phyloP scores from a whole-genome alignment of 2,113 vertebrate genomes.

The Bucco capensis region DNA sequence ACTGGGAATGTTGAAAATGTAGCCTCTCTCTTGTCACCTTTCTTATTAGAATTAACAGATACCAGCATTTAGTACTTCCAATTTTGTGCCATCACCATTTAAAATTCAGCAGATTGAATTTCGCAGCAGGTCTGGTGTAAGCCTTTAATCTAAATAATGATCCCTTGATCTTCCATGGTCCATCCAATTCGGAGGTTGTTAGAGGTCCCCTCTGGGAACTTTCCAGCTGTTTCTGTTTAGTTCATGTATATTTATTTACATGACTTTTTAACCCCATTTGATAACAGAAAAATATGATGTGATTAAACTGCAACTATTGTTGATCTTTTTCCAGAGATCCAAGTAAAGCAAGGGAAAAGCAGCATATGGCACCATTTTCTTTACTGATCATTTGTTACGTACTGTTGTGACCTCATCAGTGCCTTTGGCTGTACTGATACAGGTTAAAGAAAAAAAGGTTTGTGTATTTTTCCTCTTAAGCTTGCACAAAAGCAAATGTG shows the following conservation, averaged over 20 bases:
- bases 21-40: neutral
- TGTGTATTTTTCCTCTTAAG: conserved; percentile 2
- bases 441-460: conserved; percentile 40
- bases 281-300: conserved; percentile 31
- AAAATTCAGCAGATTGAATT: conserved; percentile 68
- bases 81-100: conserved; percentile 41
- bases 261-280: conserved; percentile 71
- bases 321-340: conserved; percentile 59
- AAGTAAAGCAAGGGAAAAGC: conserved; percentile 28
- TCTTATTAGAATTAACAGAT: conserved; percentile 48
- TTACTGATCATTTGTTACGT: conserved; percentile 9
- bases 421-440: conserved; percentile 24
- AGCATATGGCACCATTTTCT: conserved; percentile 46
- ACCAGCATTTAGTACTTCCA: conserved; percentile 26
- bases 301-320: conserved; percentile 47
- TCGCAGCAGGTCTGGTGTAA: conserved; percentile 69
- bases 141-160: conserved; percentile 77
- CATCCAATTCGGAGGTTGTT: conserved; percentile 68
- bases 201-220: conserved; percentile 67
- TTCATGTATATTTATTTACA: conserved; percentile 79
- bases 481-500: conserved; percentile 49
- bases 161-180: conserved; percentile 72
- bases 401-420: conserved; percentile 42
- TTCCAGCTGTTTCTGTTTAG: conserved; percentile 73
- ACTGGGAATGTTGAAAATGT: neutral